These are phyloP conservation scores for Macquaria australasica DNA, from an alignment of 2,113 vertebrate genomes.

Conservation along the genomic window DNA sequence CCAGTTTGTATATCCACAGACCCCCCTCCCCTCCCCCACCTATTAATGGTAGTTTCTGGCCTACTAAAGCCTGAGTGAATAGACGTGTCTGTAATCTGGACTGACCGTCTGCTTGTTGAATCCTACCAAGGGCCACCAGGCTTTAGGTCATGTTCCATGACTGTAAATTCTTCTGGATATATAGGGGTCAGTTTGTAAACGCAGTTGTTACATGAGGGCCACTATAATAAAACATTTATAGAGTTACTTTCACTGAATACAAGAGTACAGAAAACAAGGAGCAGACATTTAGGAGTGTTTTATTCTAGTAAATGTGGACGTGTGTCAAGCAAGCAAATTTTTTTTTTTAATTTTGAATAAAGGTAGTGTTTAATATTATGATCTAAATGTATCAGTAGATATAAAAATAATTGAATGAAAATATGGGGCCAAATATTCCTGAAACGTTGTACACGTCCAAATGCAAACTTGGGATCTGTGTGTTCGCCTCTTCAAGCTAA, in stretches of 20 bases:
- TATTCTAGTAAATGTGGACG: not conserved
- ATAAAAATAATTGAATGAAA: not conserved
- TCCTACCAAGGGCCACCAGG: constrained; percentile 15
- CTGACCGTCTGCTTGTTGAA: constrained; percentile 32
- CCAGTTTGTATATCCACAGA: constrained; percentile 29
- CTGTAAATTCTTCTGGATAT: constrained; percentile 33
- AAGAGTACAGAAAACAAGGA: constrained; percentile 25
- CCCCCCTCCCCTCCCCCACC: constrained; percentile 17
- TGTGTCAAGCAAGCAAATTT: not conserved
- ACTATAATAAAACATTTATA: constrained; percentile 28
- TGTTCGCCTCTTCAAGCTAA: not conserved
- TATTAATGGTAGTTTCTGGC: constrained; percentile 58
- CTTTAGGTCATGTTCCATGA: constrained; percentile 39
- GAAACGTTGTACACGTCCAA: not conserved
- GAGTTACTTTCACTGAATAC: constrained; percentile 29
- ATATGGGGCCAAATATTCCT: not conserved
- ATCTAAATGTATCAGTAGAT: not conserved
- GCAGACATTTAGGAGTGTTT: not conserved
- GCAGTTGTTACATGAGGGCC: constrained; percentile 25
- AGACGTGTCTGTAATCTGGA: constrained; percentile 33
- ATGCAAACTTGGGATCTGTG: not conserved
- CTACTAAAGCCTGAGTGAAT: constrained; percentile 39
- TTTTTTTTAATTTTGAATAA: not conserved
- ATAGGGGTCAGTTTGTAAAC: constrained; percentile 26
- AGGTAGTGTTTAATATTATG: too few relatives aligned